Evolutionary conservation across 2,797 vertebrate genomes (phyloP).

Genomic region (Cossypha dichroa): DNA sequence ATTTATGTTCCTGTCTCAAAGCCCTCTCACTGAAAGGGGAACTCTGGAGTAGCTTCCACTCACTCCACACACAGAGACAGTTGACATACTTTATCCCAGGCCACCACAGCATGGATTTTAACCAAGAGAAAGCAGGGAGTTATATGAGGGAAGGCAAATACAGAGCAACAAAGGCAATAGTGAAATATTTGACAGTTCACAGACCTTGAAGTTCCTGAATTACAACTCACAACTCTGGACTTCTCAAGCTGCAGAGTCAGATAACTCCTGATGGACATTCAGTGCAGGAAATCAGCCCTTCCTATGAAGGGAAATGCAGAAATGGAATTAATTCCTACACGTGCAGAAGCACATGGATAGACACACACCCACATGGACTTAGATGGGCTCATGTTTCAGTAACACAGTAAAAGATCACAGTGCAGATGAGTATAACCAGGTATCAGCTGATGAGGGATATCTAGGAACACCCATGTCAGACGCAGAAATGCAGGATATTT

Average conservation of each 20-base stretch:
- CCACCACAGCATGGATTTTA: not conserved
- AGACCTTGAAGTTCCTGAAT: not conserved
- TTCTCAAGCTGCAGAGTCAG: not conserved
- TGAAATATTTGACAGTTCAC: not conserved
- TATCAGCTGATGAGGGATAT: not conserved
- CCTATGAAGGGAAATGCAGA: not conserved
- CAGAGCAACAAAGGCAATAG: not conserved
- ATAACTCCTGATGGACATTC: not conserved
- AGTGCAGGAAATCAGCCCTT: not conserved
- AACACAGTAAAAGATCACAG: not conserved
- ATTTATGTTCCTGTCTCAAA: conserved; percentile 45
- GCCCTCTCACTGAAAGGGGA: conserved; percentile 32
- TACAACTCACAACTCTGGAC: not conserved
- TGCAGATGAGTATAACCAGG: not conserved
- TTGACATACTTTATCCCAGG: not conserved
- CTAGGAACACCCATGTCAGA: not conserved
- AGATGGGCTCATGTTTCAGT: not conserved
- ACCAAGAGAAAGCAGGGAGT: not conserved
- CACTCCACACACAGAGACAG: not conserved
- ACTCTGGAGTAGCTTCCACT: conserved; percentile 33
- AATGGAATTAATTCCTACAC: not conserved
- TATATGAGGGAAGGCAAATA: not conserved
- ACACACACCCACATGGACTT: not conserved
- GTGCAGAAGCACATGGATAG: not conserved
- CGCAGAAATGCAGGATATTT: not conserved